Evolutionary conservation across 2,113 vertebrate species (phyloP), one percentile per base, ranked within the genome.

Genomic region (Anarhynchus alexandrinus): DNA sequence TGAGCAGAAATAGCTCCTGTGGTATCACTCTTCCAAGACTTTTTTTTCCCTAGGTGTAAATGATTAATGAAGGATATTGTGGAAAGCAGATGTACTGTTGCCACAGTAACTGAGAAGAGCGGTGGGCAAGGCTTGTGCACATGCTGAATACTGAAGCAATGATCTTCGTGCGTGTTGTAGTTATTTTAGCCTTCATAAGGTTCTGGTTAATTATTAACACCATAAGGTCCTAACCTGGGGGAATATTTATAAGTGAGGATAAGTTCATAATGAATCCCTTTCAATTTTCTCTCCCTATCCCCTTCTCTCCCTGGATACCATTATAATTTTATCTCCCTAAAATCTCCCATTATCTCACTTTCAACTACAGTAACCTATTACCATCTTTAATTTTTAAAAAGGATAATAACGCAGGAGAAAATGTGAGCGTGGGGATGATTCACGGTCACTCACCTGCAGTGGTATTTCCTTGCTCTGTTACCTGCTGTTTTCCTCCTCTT

Each of bases 141-240:
- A 58, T 32, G 78, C 78, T 69, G 95, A 93, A 94, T 59, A 79
- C 93, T 94, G 93, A 45, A 67, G 74, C 3, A 21, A 76, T 59
- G 76, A 71, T 93, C 77, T 92, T 62, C 5, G 7, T 71, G 93
- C 4, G 0, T 36, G 81, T 47, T 89, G 88, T 14, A 54, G 91
- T 84, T 93, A 64, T 95, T 94, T 96, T 21, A 96, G 78, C 90
- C 84, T 91, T 82, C 73, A 55, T 67, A 64, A 93, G 57, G 16
- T 59, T 92, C 93, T 94, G 70, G 88, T 96, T 95, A 97, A 96
- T 96, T 91, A 97, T 97, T 97, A 95, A 96, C 96, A 90, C 65
- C 19, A 0, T 11, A 72, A 94, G 70, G 54, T 86, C 61, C 78
- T 91, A 67, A 91, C 83, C 88, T 80, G 73, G 58, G 52, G 67